These are phyloP conservation scores for Labeo calbasu DNA, from an alignment of 2,797 vertebrate genomes.

Conservation along the genomic window DNA sequence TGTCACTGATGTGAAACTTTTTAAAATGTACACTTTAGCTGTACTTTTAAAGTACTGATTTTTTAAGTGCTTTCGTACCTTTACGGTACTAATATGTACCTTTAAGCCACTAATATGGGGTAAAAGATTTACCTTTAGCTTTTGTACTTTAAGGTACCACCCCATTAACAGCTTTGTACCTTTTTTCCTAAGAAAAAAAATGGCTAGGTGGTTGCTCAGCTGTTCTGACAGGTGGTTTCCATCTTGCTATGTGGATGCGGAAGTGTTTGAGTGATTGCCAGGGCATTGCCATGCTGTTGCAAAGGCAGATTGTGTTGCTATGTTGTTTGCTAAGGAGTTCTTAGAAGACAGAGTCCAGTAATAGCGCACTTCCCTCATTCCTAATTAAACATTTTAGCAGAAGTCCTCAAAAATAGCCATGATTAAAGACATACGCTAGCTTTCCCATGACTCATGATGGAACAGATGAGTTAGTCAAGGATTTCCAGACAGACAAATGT, in stretches of 20 bases:
- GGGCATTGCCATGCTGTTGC: too few relatives aligned
- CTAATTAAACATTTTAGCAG: conserved; percentile 11
- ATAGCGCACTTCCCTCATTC: background rate
- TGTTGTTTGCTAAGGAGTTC: background rate
- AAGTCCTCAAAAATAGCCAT: conserved; percentile 1
- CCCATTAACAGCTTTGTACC: too few relatives aligned
- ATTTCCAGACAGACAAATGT: conserved; percentile 5
- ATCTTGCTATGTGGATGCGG: too few relatives aligned
- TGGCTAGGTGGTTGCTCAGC: too few relatives aligned
- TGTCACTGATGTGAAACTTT: too few relatives aligned
- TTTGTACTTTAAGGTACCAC: background rate
- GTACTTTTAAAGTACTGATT: background rate
- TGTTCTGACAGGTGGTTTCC: too few relatives aligned
- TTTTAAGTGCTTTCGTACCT: background rate
- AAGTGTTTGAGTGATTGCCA: too few relatives aligned
- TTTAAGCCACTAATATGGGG: background rate
- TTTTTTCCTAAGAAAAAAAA: too few relatives aligned
- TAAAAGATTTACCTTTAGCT: background rate
- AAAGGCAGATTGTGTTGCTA: background rate
- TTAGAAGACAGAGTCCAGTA: background rate
- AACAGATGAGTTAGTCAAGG: conserved; percentile 8
- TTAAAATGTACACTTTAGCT: too few relatives aligned
- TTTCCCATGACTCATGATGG: background rate
- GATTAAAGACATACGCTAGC: background rate
- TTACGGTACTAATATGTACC: too few relatives aligned